Percentiles rank a stretch among this genome's conserved stretches.
phyloP scores from a whole-genome alignment of 2,113 vertebrate species.

The Rhinogobius similis region DNA sequence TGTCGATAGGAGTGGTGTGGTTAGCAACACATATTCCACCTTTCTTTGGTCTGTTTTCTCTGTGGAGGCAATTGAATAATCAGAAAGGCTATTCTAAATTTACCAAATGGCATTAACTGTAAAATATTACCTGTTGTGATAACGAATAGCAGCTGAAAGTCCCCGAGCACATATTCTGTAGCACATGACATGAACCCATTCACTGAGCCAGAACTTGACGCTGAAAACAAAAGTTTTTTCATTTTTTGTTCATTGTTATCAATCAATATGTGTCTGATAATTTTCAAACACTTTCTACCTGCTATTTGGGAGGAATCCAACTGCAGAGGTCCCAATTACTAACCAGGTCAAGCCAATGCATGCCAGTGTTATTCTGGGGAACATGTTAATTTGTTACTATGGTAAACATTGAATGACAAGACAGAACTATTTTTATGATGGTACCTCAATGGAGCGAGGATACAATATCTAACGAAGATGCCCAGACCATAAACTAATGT shows the following conservation, averaged over 20 bases:
- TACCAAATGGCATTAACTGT: background rate
- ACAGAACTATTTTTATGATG: constrained; percentile 66
- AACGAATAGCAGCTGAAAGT: constrained; percentile 90
- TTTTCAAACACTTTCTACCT: constrained; percentile 73
- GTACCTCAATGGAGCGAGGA: constrained; percentile 92
- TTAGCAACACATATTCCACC: constrained; percentile 98
- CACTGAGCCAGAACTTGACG: constrained; percentile 88
- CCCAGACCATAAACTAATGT: constrained; percentile 89
- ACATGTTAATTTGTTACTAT: background rate
- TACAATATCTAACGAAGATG: constrained; percentile 87
- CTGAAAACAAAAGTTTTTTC: constrained; percentile 66
- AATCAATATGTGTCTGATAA: too few species aligned
- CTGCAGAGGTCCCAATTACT: constrained; percentile 86
- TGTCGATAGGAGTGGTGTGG: constrained; percentile 93
- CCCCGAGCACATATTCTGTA: constrained; percentile 93
- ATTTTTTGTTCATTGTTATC: background rate
- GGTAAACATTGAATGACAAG: background rate
- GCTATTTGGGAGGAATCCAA: constrained; percentile 88
- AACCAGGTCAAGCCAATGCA: constrained; percentile 88
- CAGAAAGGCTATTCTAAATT: background rate
- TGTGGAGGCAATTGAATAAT: constrained; percentile 50
- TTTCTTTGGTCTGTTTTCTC: constrained; percentile 90
- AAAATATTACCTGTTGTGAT: constrained; percentile 88
- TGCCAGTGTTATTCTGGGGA: constrained; percentile 83
- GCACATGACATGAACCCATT: constrained; percentile 93